These are phyloP conservation scores for Raillietiella orientalis DNA, from an alignment of 2,888 invertebrate species.

Conservation along the genomic window DNA sequence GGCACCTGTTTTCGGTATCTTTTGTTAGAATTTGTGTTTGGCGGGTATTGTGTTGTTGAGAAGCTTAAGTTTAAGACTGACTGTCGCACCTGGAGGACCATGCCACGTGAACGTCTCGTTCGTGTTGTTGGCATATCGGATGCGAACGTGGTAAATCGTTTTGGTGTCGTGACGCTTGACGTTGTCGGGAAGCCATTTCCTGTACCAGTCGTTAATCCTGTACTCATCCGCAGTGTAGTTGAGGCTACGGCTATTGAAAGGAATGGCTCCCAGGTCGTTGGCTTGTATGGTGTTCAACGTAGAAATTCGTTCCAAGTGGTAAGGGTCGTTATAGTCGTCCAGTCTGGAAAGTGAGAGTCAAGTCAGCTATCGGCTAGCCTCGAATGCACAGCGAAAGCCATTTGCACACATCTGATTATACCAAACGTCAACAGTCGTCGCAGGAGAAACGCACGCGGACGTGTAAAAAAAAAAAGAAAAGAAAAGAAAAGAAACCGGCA, in stretches of 20 bases:
- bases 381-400: too few relatives aligned
- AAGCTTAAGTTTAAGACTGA: too few relatives aligned
- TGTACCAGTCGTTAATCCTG: constrained; percentile 56
- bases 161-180: constrained; percentile 53
- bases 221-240: constrained; percentile 77
- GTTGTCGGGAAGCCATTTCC: constrained; percentile 55
- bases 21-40: too few relatives aligned
- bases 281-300: constrained; percentile 70
- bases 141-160: constrained; percentile 28
- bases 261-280: constrained; percentile 52
- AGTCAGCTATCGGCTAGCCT: too few relatives aligned
- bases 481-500: too few relatives aligned
- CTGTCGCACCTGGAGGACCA: constrained; percentile 41
- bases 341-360: too few relatives aligned
- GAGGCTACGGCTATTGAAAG: constrained; percentile 34
- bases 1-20: too few relatives aligned
- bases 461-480: too few relatives aligned
- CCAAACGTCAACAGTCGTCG: too few relatives aligned
- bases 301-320: constrained; percentile 73
- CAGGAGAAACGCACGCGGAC: too few relatives aligned
- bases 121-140: constrained; percentile 50
- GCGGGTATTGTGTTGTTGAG: too few relatives aligned
- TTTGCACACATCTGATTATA: too few relatives aligned
- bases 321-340: constrained; percentile 84
- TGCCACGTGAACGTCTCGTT: constrained; percentile 90